Evolutionary conservation across 37 sponge, comb jelly and placozoan species (phyloP), one percentile per base, ranked within the genome.

Genomic region (Ephydatia muelleri): DNA sequence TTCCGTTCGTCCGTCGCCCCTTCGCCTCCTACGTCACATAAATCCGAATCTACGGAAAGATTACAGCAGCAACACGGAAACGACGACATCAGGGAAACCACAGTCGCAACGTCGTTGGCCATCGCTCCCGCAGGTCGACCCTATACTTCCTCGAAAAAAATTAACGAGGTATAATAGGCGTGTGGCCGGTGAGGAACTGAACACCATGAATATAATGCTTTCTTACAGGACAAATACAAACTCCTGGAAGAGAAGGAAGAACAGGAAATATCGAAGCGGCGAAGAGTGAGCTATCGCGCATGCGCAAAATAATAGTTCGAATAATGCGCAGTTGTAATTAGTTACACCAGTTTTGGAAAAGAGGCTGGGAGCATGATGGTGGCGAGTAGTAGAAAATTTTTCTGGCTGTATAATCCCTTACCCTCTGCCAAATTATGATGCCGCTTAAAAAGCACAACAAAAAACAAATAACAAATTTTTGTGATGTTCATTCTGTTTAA

Each of bases 211-310:
- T 30, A 26, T 14, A 5, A 33, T 30, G 27, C 16, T 19, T 33
- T 28, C 1, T 11, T 29, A 35, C 38, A 77, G 57, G 85, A 85
- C 19, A 70, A 43, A 0, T 36, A 47, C 39, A 78, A 71, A 13
- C 49, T 85, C 35, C 79, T 70, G 48, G 85, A 85, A 38, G 48
- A 85, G 70, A 67, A 68, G 38, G 78, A 85, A n/a, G 85, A 85
- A 14, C 38, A 78, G 34, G 85, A 85, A 32, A 29, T 85, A 12
- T 43, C 69, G 71, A 23, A 4, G 4, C 31, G 72, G 29, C 66
- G 85, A 69, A 85, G 68, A 57, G 85, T 85, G 16, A 34, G 69
- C 11, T 22, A 49, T n/a, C 71, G 72, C 30, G 30, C 66, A 21
- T 80, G 69, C 32, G 80, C 37, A 32, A 26, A 30, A 26, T 22